A percentile compares a stretch with the other conserved stretches of the same genome.
These are phyloP conservation scores for Erethizon dorsatum DNA, from an alignment of 2,797 vertebrate species.

Conservation along the genomic window DNA sequence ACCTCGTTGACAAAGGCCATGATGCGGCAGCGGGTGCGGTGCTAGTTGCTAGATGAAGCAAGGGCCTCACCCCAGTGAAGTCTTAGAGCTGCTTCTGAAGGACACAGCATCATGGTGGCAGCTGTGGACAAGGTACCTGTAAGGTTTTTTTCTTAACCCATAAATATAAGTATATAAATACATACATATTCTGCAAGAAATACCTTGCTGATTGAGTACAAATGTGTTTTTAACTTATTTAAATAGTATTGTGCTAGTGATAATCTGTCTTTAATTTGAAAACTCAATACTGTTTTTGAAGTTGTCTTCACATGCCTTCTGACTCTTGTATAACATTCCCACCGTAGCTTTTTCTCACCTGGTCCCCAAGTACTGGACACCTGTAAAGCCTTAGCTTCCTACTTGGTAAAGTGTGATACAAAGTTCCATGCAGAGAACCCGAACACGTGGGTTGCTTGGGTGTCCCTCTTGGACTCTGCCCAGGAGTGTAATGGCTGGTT, in stretches of 20 bases:
- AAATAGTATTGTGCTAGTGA: not conserved
- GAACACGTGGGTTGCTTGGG: fast-evolving
- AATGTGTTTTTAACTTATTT: not conserved
- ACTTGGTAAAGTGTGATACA: not conserved
- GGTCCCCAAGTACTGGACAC: not conserved
- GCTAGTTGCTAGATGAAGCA: not conserved
- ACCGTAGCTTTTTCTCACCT: not conserved
- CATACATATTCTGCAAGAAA: not conserved
- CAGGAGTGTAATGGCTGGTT: not conserved
- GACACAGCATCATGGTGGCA: not conserved
- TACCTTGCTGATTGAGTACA: not conserved
- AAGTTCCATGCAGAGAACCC: not conserved
- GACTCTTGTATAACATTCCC: not conserved
- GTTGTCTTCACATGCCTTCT: not conserved
- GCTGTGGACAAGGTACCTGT: not conserved
- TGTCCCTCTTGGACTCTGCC: not conserved
- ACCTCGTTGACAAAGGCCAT: not conserved
- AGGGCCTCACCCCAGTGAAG: not conserved
- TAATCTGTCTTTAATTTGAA: not conserved
- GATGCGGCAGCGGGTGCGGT: too few species aligned
- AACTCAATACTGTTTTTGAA: not conserved
- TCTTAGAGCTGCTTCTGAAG: not conserved
- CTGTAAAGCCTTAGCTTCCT: not conserved
- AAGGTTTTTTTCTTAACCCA: not conserved
- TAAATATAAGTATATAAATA: not conserved